Base-by-base conservation (phyloP, 2,797 vertebrate species). In the Alcedo atthis region DNA sequence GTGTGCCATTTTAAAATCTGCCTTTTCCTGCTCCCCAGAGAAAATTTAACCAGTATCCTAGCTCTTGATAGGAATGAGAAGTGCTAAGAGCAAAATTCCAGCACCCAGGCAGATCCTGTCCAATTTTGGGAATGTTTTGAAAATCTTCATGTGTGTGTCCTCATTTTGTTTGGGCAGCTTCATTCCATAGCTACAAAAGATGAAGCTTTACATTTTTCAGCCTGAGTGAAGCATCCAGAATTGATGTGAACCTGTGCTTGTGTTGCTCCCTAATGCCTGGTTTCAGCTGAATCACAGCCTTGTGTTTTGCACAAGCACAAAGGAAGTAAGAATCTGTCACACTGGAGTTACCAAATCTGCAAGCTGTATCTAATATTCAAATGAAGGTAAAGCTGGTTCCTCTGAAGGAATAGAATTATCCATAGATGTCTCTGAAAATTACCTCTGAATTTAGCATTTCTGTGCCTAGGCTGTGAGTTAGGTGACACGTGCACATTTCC, bases 111-210 rank as follows among this genome's bases (percentile, higher is more conserved):
- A 90, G n/a, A 75, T 25, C 37, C 49, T 70, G 46, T 51, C 49
- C 85, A 87, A 51, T 80, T 94, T 66, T 75, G 73, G 73, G 81
- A 85, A 90, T 71, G 43, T 90, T 95, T 84, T 71, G 42, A 42
- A 75, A 88, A 33, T 73, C 53, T 86, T 46, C 42, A 55, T 55
- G 15, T 76, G 32, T 37, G 28, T 76, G 45, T 81, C 74, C 63
- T 90, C 8, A 7, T 84, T 66, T 68, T 79, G 43, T 67, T 81
- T 80, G 75, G 33, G 45, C 80, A 94, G 53, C 37, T 87, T 89
- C 84, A 77, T 80, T 87, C 63, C 55, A 53, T n/a, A 54, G 70
- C 42, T 88, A 24, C 43, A 69, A 15, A 76, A 71, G 53, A 54
- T 61, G 13, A 75, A 59, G 24, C 33, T 86, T 89, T 35, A 37